These are phyloP conservation scores for Narcine bancroftii DNA, from an alignment of 2,113 vertebrate species.

Conservation along the genomic window DNA sequence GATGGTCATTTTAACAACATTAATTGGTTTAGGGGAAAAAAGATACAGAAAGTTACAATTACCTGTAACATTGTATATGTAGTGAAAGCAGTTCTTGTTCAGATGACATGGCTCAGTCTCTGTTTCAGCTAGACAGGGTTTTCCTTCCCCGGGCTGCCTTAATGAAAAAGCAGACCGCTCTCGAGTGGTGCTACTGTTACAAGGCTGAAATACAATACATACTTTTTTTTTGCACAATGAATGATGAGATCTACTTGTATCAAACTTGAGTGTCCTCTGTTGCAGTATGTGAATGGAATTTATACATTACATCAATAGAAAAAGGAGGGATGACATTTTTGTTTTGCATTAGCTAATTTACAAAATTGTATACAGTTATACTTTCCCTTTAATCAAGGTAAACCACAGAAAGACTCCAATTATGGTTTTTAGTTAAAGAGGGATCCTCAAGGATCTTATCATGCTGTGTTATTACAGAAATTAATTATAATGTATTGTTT, in stretches of 20 bases:
- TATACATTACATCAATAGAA: not conserved
- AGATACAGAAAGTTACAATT: slow-evolving; percentile 36
- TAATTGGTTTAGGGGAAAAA: not conserved
- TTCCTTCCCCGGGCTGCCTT: slow-evolving; percentile 68
- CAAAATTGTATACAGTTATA: not conserved
- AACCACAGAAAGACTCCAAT: not conserved
- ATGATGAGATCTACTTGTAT: not conserved
- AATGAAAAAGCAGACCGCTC: slow-evolving; percentile 67
- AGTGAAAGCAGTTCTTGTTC: slow-evolving; percentile 93
- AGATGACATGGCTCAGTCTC: slow-evolving; percentile 75
- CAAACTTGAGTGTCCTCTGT: not conserved
- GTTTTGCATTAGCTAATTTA: not conserved
- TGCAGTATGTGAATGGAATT: not conserved
- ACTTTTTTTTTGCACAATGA: not conserved
- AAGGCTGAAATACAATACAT: slow-evolving; percentile 66
- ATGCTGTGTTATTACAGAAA: not conserved
- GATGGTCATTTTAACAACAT: not conserved
- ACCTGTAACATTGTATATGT: slow-evolving; percentile 97
- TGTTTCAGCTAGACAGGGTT: slow-evolving; percentile 63
- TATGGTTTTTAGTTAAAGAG: not conserved
- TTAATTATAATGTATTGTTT: not conserved
- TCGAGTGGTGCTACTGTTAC: slow-evolving; percentile 65
- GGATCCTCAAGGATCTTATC: not conserved
- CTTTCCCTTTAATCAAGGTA: not conserved
- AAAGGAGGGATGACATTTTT: not conserved